Evolutionary conservation across 2,888 invertebrate genomes (phyloP).

Genomic region (Acrocyrtus sp.): DNA sequence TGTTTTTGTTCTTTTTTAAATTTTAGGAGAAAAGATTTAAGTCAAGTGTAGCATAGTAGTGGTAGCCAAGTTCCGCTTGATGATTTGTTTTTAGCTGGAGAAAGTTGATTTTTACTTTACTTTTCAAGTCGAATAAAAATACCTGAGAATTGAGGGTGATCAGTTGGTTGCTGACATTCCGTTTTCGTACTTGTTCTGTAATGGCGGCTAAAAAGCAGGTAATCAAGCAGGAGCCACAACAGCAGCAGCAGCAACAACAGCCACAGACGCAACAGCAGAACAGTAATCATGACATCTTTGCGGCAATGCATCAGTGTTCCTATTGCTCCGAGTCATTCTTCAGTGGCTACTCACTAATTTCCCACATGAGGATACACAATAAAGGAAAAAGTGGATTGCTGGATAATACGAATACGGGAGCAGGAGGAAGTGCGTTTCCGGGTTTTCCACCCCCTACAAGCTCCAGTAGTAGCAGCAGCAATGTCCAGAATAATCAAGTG

Average conservation of each 20-base stretch:
- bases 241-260: not conserved
- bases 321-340: conserved; percentile 58
- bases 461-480: conserved; percentile 43
- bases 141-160: too few relatives aligned
- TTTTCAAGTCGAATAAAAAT: too few relatives aligned
- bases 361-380: conserved; percentile 56
- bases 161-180: conserved; percentile 32
- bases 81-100: too few relatives aligned
- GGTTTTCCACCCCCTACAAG: conserved; percentile 54
- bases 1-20: conserved; percentile 17
- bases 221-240: conserved; percentile 35
- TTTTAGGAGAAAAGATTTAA: too few relatives aligned
- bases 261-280: conserved; percentile 13
- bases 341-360: conserved; percentile 57
- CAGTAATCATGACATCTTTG: conserved; percentile 37
- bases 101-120: too few relatives aligned
- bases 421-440: conserved; percentile 46
- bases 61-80: too few relatives aligned
- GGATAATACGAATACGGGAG: conserved; percentile 38
- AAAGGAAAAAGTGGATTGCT: conserved; percentile 42
- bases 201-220: conserved; percentile 50
- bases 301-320: conserved; percentile 55
- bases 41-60: too few relatives aligned
- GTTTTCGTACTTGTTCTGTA: conserved; percentile 13
- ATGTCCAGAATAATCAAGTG: conserved; percentile 50